Evolutionary conservation across 2,797 vertebrate genomes (phyloP).

Genomic region (Phoxinus dragarum): DNA sequence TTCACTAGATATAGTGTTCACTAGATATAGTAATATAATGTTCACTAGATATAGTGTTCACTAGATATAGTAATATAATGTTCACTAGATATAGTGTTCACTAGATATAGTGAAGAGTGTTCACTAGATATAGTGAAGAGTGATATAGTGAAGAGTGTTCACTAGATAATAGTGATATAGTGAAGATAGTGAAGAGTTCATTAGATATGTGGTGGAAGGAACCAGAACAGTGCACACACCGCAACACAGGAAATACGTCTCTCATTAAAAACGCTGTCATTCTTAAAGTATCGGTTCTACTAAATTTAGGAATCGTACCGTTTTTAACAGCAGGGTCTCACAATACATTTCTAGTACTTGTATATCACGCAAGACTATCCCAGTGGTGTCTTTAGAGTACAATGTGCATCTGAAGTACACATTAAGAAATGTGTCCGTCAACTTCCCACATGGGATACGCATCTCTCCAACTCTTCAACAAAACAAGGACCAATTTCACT

Average conservation of each 20-base stretch:
- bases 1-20: too few relatives aligned
- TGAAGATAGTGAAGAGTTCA: too few relatives aligned
- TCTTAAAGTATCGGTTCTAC: neutral
- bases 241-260: neutral
- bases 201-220: too few relatives aligned
- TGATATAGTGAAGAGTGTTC: too few relatives aligned
- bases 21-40: too few relatives aligned
- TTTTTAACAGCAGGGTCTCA: neutral
- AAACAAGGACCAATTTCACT: constrained; percentile 2
- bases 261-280: neutral
- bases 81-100: too few relatives aligned
- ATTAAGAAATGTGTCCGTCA: neutral
- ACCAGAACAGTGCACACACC: neutral
- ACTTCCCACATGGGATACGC: neutral
- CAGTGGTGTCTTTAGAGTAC: neutral
- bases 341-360: neutral
- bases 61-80: too few relatives aligned
- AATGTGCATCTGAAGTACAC: neutral
- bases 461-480: neutral
- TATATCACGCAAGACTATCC: neutral
- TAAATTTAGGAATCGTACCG: neutral
- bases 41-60: too few relatives aligned
- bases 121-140: too few relatives aligned
- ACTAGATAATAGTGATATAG: too few relatives aligned
- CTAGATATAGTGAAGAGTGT: too few relatives aligned